Percentiles rank a stretch among this genome's conserved stretches.
Evolutionary conservation across 2,888 invertebrate species (phyloP).

Genomic region (Polietes domitor): DNA sequence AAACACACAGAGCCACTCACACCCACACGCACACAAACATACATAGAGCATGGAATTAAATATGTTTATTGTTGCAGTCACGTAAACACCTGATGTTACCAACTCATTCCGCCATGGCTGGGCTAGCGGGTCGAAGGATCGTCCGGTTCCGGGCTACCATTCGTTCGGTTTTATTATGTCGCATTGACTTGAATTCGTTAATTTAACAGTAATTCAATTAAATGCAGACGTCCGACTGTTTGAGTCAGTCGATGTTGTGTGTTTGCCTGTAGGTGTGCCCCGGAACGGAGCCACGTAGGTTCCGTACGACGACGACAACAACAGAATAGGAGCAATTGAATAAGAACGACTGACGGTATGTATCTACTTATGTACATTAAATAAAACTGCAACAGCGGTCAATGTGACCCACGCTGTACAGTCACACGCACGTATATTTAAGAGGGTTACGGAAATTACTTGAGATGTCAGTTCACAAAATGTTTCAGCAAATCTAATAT

Average conservation of each 20-base stretch:
- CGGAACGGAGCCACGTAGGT: constrained; percentile 24
- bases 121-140: neutral
- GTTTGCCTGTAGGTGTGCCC: neutral
- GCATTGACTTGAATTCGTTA: constrained; percentile 61
- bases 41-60: constrained; percentile 40
- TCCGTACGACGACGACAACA: constrained; percentile 24
- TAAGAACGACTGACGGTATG: neutral
- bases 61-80: constrained; percentile 58
- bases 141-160: neutral
- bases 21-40: neutral
- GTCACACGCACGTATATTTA: too few species aligned
- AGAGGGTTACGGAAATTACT: too few species aligned
- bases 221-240: constrained; percentile 44
- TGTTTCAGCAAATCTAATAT: too few species aligned
- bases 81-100: constrained; percentile 55
- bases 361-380: neutral
- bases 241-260: constrained; percentile 25
- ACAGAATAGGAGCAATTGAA: constrained; percentile 37
- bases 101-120: neutral
- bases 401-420: too few species aligned
- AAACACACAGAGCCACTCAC: neutral
- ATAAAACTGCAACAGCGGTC: too few species aligned
- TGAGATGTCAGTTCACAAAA: too few species aligned
- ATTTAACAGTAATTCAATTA: constrained; percentile 63
- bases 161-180: constrained; percentile 38